A percentile compares a stretch with the other conserved stretches of the same genome.
These are phyloP conservation scores for Pimpla rufipes DNA, from an alignment of 2,888 invertebrate genomes.

Conservation along the genomic window DNA sequence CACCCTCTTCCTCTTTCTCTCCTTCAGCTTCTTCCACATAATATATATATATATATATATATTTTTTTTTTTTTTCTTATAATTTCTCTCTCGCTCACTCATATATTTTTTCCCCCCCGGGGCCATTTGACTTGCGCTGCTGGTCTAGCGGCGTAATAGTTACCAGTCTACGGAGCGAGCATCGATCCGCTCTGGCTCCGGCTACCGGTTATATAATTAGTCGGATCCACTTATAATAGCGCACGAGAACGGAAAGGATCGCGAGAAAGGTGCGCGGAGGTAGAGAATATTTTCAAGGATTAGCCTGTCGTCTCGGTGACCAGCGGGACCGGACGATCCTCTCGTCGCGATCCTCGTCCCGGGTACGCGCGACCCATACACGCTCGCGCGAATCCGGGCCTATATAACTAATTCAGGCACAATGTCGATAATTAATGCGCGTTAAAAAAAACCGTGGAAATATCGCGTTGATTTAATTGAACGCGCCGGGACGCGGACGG, in stretches of 20 bases:
- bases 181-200: constrained; percentile 56
- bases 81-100: constrained; percentile 43
- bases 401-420: constrained; percentile 67
- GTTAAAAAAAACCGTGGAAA: constrained; percentile 50
- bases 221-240: constrained; percentile 62
- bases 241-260: constrained; percentile 24
- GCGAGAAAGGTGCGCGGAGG: constrained; percentile 1
- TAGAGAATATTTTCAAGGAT: constrained; percentile 69
- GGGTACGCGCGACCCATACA: constrained; percentile 3
- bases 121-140: constrained; percentile 51
- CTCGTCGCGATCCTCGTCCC: constrained; percentile 30
- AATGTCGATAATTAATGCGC: constrained; percentile 70
- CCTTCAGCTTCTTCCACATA: not conserved
- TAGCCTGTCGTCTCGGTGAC: constrained; percentile 50
- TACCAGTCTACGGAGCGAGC: constrained; percentile 27
- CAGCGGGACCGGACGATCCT: constrained; percentile 34
- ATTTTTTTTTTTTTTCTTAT: constrained; percentile 11
- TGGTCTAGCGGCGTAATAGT: constrained; percentile 52
- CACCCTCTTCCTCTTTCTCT: not conserved
- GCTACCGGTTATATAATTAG: constrained; percentile 72
- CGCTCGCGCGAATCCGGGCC: constrained; percentile 67
- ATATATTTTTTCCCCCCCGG: constrained; percentile 33
- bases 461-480: constrained; percentile 69
- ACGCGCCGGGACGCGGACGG: constrained; percentile 43
- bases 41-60: too few relatives aligned